phyloP scores from a whole-genome alignment of 2,113 vertebrate species.

The Turnix velox region DNA sequence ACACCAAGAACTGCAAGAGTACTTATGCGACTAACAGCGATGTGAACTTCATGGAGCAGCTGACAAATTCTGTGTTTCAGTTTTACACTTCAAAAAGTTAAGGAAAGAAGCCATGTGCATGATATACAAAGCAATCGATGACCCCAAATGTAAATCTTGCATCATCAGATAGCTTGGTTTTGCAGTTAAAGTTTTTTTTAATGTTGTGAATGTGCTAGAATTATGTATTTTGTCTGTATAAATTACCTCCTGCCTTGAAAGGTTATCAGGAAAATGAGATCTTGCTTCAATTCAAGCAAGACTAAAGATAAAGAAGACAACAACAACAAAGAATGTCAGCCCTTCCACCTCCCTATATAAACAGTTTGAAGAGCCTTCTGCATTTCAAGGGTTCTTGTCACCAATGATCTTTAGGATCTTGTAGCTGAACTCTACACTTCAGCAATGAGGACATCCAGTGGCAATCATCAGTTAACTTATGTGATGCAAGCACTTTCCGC shows the following conservation, averaged over 20 bases:
- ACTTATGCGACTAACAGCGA: neutral
- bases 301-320: constrained; percentile 36
- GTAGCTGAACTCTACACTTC: constrained; percentile 51
- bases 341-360: constrained; percentile 16
- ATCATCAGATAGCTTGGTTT: constrained; percentile 18
- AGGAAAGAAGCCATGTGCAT: neutral
- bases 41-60: neutral
- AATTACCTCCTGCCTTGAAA: constrained; percentile 29
- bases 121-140: neutral
- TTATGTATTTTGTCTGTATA: constrained; percentile 31
- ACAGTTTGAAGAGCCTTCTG: constrained; percentile 28
- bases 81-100: constrained; percentile 3
- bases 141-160: constrained; percentile 5
- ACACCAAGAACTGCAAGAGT: neutral
- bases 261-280: constrained; percentile 33
- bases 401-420: constrained; percentile 51
- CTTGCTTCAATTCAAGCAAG: constrained; percentile 26
- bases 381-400: constrained; percentile 45
- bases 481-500: neutral
- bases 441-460: constrained; percentile 65
- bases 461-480: constrained; percentile 52
- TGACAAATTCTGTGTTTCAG: neutral
- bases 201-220: neutral
- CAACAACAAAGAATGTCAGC: constrained; percentile 25
- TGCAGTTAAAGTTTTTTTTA: constrained; percentile 11